Percentiles rank a stretch among this genome's conserved stretches.
Evolutionary conservation across 2,888 invertebrate genomes (phyloP).

Genomic region (Tiliacea aurago): DNA sequence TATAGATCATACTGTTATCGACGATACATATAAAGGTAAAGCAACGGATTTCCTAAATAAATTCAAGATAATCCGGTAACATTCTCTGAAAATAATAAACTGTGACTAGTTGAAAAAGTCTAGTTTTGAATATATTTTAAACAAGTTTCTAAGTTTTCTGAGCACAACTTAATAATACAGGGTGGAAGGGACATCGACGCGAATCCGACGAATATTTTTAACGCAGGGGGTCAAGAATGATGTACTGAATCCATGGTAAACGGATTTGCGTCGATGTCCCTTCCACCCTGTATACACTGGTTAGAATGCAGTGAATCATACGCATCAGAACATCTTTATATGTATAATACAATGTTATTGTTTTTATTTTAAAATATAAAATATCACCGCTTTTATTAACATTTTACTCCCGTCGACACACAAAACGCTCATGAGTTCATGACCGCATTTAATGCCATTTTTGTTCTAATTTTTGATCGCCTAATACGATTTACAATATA

Average conservation of each 20-base stretch:
- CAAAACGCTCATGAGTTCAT: neutral
- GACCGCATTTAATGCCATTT: neutral
- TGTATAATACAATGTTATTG: neutral
- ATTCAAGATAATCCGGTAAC: neutral
- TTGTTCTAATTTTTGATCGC: neutral
- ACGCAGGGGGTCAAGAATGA: too few species aligned
- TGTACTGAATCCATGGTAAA: too few species aligned
- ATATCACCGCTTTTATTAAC: constrained; percentile 19
- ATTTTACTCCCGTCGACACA: neutral
- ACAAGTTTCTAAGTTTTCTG: neutral
- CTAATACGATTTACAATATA: neutral
- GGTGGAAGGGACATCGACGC: too few species aligned
- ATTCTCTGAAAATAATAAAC: neutral
- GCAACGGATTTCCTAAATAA: neutral
- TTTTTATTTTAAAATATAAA: neutral
- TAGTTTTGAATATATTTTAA: neutral
- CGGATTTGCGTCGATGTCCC: too few species aligned
- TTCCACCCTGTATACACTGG: too few species aligned
- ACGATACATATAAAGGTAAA: neutral
- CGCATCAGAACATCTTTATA: neutral
- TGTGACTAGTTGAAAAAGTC: neutral
- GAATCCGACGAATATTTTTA: too few species aligned
- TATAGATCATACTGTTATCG: neutral
- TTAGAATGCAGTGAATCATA: neutral
- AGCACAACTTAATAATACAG: neutral